These are phyloP conservation scores for Acronicta aceris DNA, from an alignment of 2,888 invertebrate genomes.

Conservation along the genomic window DNA sequence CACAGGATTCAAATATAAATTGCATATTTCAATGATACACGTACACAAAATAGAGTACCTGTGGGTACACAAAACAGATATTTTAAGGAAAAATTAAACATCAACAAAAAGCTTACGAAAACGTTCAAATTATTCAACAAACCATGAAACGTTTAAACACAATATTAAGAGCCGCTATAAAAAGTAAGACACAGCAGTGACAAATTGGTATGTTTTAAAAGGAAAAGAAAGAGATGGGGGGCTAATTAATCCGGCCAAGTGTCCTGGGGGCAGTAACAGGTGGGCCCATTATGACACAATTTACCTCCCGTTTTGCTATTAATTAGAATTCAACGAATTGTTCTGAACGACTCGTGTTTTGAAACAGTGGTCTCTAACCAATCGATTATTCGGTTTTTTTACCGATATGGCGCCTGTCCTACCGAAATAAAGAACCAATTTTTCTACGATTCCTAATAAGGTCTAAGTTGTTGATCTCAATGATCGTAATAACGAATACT, in stretches of 20 bases:
- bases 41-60: too few relatives aligned
- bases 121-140: conserved; percentile 31
- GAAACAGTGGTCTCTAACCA: too few relatives aligned
- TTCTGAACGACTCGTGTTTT: conserved; percentile 13
- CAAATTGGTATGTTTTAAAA: conserved; percentile 48
- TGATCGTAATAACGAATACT: too few relatives aligned
- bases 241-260: conserved; percentile 48
- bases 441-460: too few relatives aligned
- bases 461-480: too few relatives aligned
- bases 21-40: too few relatives aligned
- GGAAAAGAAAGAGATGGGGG: conserved; percentile 31
- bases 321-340: conserved; percentile 50
- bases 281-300: conserved; percentile 55
- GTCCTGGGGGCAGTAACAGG: conserved; percentile 51
- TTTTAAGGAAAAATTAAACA: conserved; percentile 22
- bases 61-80: not conserved
- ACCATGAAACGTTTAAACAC: conserved; percentile 51
- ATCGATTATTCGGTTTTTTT: too few relatives aligned
- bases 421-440: too few relatives aligned
- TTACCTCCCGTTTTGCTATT: conserved; percentile 40
- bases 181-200: conserved; percentile 38
- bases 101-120: conserved; percentile 26
- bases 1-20: too few relatives aligned
- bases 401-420: too few relatives aligned
- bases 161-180: conserved; percentile 48